A percentile compares a stretch with the other conserved stretches of the same genome.
These are phyloP conservation scores for Parus major DNA, from an alignment of 2,113 vertebrate genomes.

Conservation along the genomic window DNA sequence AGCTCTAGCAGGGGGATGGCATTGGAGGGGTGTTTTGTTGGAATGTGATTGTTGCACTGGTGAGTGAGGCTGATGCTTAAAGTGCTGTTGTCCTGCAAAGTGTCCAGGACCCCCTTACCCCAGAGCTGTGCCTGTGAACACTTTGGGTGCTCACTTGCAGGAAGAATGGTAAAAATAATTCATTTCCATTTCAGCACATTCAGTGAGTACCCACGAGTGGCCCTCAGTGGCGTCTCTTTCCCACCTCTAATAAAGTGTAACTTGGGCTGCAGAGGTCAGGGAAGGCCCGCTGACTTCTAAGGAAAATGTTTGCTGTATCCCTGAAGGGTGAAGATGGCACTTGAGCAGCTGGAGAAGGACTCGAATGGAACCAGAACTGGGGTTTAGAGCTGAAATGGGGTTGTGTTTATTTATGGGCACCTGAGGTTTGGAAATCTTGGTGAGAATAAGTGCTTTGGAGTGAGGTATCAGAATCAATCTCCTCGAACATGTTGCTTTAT, in stretches of 20 bases:
- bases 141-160: background rate
- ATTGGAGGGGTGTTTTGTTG: background rate
- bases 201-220: rapidly evolving
- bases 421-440: background rate
- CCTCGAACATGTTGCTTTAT: background rate
- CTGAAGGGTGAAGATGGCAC: background rate
- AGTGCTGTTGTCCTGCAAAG: background rate
- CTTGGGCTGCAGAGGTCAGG: background rate
- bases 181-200: background rate
- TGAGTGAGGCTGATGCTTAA: background rate
- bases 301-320: background rate
- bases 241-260: background rate
- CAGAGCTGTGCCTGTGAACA: background rate
- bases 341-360: background rate
- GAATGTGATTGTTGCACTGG: rapidly evolving
- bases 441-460: background rate
- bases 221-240: background rate
- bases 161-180: background rate
- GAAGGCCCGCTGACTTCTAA: background rate
- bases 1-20: background rate
- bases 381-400: background rate
- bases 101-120: background rate
- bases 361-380: background rate
- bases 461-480: background rate
- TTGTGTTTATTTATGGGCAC: background rate